phyloP scores from a whole-genome alignment of 2,888 invertebrate genomes.

The Rhopalosiphum nymphaeae region DNA sequence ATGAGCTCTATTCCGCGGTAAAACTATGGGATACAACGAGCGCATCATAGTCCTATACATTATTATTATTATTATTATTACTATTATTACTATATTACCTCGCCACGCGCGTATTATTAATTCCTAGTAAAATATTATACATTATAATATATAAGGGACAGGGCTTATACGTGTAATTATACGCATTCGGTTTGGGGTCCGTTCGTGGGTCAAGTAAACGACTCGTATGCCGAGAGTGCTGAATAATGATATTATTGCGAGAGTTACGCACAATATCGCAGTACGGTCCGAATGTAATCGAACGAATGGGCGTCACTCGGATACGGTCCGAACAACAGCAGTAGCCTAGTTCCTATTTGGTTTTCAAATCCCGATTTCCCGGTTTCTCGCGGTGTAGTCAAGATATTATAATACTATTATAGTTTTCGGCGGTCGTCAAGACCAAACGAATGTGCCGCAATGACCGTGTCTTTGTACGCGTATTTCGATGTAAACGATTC shows the following conservation, averaged over 20 bases:
- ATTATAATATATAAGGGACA: neutral
- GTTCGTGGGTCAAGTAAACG: neutral
- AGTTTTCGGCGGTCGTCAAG: no score
- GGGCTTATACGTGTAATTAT: neutral
- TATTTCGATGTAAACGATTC: no score
- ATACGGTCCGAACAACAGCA: no score
- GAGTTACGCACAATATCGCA: neutral
- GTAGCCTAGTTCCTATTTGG: no score
- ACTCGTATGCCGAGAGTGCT: neutral
- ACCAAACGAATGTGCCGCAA: no score
- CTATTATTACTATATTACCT: conserved; percentile 24
- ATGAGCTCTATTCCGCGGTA: conserved; percentile 32
- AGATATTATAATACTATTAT: no score
- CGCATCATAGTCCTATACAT: neutral
- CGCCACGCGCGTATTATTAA: neutral
- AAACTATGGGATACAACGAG: conserved; percentile 21
- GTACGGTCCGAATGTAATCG: neutral
- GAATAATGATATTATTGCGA: neutral
- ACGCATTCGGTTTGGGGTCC: neutral
- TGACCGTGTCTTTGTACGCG: no score
- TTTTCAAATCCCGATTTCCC: no score
- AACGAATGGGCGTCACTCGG: neutral
- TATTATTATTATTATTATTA: conserved; percentile 27
- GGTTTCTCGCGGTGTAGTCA: no score
- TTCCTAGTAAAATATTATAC: conserved; percentile 26